Base-by-base conservation (phyloP, 2,113 vertebrate genomes). In the Copsychus sechellarum region DNA sequence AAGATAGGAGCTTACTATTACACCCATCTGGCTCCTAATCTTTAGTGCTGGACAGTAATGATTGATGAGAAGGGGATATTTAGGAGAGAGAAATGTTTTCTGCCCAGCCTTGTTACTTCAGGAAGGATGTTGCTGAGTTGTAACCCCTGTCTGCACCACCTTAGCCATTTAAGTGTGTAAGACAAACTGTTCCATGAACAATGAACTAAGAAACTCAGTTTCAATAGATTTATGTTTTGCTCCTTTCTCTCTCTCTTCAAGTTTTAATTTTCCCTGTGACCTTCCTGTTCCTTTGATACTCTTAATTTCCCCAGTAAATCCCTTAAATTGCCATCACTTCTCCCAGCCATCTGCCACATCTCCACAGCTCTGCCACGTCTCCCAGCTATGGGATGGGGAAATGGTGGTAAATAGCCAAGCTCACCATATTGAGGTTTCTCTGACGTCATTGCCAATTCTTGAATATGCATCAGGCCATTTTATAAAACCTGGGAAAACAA, bases 391-490 rank as follows among this genome's bases (percentile, higher is more conserved):
- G 79, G 47, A 42, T 42, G 31, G 38, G 33, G 38, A 74, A 79
- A 31, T 62, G 9, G 26, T 4, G 1, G 42, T 24, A 51, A 14
- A 54, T 6, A 74, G 48, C 62, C 40, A n/a, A 88, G 45, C 36
- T 88, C 16, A 24, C 24, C 2, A 1, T 43, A 54, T 9, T 0
- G 0, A 33, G 2, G 1, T 38, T 78, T 33, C 48, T 43, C 34
- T 58, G 9, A 58, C 12, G 19, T 60, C 62, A 69, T 0, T 3
- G 4, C n/a, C 3, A 50, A n/a, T 54, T 81, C 38, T 36, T 34
- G n/a, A 54, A 31, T 31, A 28, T 3, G 11, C 18, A 66, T 71
- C 34, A 42, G 36, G 14, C 31, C 6, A 6, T 43, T 88, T 56
- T 53, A 43, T 29, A 85, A 42, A 86, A 79, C 28, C n/a, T 23